Base-by-base conservation (phyloP, 2,888 invertebrate genomes). In the Nomada ruficornis region DNA sequence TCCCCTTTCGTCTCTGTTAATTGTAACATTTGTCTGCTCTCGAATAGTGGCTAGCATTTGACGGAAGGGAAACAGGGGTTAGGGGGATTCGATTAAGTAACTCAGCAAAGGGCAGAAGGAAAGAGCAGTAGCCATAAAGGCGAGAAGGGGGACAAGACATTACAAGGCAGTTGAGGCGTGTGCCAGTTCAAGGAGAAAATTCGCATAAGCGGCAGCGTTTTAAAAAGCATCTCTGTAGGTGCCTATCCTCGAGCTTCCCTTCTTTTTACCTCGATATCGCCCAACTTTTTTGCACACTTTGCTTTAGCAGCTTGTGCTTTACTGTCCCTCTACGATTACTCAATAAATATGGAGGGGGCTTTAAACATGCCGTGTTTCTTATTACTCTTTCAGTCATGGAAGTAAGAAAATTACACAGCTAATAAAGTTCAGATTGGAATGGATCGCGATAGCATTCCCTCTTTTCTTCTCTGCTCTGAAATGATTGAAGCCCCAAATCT, bases 171-270 rank as follows among this genome's bases (percentile, higher is more conserved):
- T 15, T 54, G 7, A n/a, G 29, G 60, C 26, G 69, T 57, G 83
- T 71, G 70, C 60, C 76, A 74, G 54, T 77, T 84, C 67, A 68
- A 80, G 77, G 64, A 64, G 84, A 83, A 84, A 84, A 83, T 83
- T 77, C 83, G 80, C 71, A 71, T 74, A 74, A 83, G 68, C 80
- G 62, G 65, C 57, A n/a, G n/a, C 73, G 54, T 77, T 73, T 84
- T 82, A 80, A 83, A 86, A 71, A 62, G 29, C 57, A 57, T 69
- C 55, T 47, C 52, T 54, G 62, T 59, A 69, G 74, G 64, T 71
- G 69, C 47, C 60, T 62, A 64, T 62, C 50, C 60, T 74, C 44
- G 18, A n/a, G 23, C 47, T 62, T 52, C 54, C 36, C 47, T 18
- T 44, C 20, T 44, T 29, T 26, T 42, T 11, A 2, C 57, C 7